Base-by-base conservation (phyloP, 2,113 vertebrate species). In the Ovis canadensis region DNA sequence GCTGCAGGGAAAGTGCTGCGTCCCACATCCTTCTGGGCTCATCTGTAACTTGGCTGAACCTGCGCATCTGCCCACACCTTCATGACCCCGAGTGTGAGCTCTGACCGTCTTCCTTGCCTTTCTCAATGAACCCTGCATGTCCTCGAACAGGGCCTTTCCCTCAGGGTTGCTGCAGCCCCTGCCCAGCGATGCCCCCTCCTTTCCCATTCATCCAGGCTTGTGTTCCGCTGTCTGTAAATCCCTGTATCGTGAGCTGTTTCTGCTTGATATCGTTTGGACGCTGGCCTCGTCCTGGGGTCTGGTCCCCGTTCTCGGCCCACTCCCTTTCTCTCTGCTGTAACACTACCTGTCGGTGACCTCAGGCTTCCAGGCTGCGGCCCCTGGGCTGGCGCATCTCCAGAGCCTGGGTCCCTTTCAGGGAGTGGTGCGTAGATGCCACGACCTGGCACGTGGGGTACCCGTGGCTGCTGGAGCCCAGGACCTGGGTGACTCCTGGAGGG, bases 341-440 rank as follows among this genome's bases (percentile, higher is more conserved):
- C 10, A 3, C 3, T 21, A n/a, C 15, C 0, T 62, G 40, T 55
- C 45, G 3, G 48, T 64, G 48, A 64, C 10, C 7, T 80, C 3
- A 29, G 31, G 43, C 48, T 45, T 82, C 21, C 27, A 3, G 23
- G 59, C 74, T 23, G 15, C 0, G 1, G 9, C 43, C 27, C 17
- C 15, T 9, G 12, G 50, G 16, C 55, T 1, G 52, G 52, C 5
- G 3, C 10, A 9, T 74, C 33, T 95, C 33, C 3, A 0, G 62
- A n/a, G 59, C 71, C 33, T 6, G 0, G 54, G 45, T 54, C n/a
- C 14, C 55, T n/a, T 29, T 40, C 29, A 45, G 36, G 50, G 50
- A 48, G 43, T 5, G 2, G 57, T 54, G n/a, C 1, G 0, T 43
- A n/a, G 48, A 55, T 1, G 1, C 74, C 48, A 45, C 13, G 10